Conservation (phyloP, 1,140 invertebrate species). For the Potamilus streckersoni region DNA sequence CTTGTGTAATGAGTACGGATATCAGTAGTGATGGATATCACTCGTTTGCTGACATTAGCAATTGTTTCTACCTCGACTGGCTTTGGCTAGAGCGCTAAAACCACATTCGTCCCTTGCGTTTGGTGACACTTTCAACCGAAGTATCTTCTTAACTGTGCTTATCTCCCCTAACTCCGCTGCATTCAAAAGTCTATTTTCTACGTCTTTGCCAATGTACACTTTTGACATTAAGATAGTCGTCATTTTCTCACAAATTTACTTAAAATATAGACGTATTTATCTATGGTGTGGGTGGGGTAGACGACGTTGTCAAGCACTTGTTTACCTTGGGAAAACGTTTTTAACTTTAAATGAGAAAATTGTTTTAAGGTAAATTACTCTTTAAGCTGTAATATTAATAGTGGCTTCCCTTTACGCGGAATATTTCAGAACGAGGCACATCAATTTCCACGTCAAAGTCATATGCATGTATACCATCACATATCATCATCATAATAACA, state of each 20-base stretch:
- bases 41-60: too few relatives aligned
- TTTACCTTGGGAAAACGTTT: slow-evolving; percentile 9
- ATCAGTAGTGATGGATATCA: too few relatives aligned
- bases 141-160: slow-evolving; percentile 20
- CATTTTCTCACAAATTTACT: slow-evolving; percentile 5
- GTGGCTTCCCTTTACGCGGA: slow-evolving; percentile 14
- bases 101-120: slow-evolving; percentile 24
- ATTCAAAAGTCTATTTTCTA: slow-evolving; percentile 18
- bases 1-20: too few relatives aligned
- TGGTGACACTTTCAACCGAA: slow-evolving; percentile 11
- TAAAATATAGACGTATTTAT: too few relatives aligned
- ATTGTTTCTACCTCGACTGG: slow-evolving; percentile 5
- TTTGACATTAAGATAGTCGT: slow-evolving; percentile 15
- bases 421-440: slow-evolving; percentile 27
- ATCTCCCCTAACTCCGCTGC: slow-evolving; percentile 25
- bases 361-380: too few relatives aligned
- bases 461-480: too few relatives aligned
- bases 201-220: slow-evolving; percentile 25
- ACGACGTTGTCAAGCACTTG: slow-evolving; percentile 11
- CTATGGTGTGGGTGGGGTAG: not conserved
- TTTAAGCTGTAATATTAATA: not conserved
- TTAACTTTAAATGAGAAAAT: not conserved
- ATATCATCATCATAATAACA: slow-evolving; percentile 6
- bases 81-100: slow-evolving; percentile 16
- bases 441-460: slow-evolving; percentile 26